phyloP scores from a whole-genome alignment of 2,888 invertebrate species.

The Sussaba pulchella region DNA sequence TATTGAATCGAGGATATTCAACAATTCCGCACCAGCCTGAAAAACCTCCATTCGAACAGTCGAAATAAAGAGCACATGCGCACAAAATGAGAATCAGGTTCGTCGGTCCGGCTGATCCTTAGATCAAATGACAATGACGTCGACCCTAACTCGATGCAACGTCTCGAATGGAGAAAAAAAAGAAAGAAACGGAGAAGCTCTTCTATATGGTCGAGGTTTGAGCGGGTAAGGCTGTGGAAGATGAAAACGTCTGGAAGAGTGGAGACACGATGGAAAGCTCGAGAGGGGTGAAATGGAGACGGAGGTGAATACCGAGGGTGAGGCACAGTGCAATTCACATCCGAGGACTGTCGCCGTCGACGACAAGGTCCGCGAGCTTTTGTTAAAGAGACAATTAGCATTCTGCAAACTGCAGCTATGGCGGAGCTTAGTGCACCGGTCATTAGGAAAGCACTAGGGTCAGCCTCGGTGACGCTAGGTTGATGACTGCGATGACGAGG shows the following conservation, averaged over 20 bases:
- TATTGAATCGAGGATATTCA: not conserved
- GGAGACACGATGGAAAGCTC: slow-evolving; percentile 47
- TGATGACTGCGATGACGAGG: slow-evolving; percentile 44
- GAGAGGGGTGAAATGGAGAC: slow-evolving; percentile 50
- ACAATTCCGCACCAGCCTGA: not conserved
- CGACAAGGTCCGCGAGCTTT: slow-evolving; percentile 64
- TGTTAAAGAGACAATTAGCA: slow-evolving; percentile 76
- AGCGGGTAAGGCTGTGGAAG: slow-evolving; percentile 40
- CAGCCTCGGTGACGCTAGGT: slow-evolving; percentile 38
- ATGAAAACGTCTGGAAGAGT: slow-evolving; percentile 34
- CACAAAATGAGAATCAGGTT: not conserved
- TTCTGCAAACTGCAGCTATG: slow-evolving; percentile 71
- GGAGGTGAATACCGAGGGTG: slow-evolving; percentile 29
- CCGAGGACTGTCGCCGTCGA: slow-evolving; percentile 48
- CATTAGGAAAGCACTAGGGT: slow-evolving; percentile 70
- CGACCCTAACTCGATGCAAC: slow-evolving; percentile 10
- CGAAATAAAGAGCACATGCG: not conserved
- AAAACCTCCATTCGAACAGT: not conserved
- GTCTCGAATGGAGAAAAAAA: slow-evolving; percentile 44
- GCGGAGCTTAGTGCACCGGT: slow-evolving; percentile 54
- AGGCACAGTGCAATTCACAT: slow-evolving; percentile 32
- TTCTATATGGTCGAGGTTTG: slow-evolving; percentile 18
- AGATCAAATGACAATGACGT: not conserved
- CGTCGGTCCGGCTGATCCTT: slow-evolving; percentile 1
- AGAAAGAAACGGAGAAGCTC: slow-evolving; percentile 34